phyloP scores from a whole-genome alignment of 1,140 invertebrate genomes.

The Saccostrea echinata region DNA sequence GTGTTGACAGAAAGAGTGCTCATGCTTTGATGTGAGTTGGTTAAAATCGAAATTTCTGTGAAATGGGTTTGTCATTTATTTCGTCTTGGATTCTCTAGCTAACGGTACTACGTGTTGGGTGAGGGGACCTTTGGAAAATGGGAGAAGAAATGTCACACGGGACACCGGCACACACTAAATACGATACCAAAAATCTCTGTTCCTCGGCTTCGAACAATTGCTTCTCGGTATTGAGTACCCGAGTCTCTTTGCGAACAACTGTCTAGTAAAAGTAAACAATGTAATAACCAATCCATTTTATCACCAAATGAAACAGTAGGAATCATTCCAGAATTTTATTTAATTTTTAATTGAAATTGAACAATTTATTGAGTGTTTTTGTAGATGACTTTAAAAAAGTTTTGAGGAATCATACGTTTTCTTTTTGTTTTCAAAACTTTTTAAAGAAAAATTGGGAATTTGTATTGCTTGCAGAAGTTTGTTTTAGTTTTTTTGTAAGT shows the following conservation, averaged over 20 bases:
- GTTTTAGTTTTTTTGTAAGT: slow-evolving; percentile 1
- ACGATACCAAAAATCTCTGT: slow-evolving; percentile 64
- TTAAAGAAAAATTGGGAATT: neutral
- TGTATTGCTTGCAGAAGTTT: neutral
- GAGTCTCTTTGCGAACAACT: slow-evolving; percentile 41
- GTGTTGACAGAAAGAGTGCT: neutral
- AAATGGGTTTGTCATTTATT: neutral
- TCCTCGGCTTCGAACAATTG: slow-evolving; percentile 61
- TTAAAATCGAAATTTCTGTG: neutral
- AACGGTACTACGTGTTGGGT: neutral
- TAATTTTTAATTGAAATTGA: neutral
- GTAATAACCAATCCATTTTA: slow-evolving; percentile 8
- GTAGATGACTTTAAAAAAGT: neutral
- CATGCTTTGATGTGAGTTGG: neutral
- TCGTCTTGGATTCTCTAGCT: neutral
- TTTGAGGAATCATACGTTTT: too few species aligned
- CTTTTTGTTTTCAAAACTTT: neutral
- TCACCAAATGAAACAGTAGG: neutral
- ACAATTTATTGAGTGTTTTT: neutral
- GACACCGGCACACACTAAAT: slow-evolving; percentile 23
- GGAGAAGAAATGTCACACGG: neutral
- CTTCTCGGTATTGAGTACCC: slow-evolving; percentile 61
- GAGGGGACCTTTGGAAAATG: neutral
- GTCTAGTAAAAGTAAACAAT: slow-evolving; percentile 47
- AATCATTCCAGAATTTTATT: neutral